Conservation (phyloP, 2,797 vertebrate genomes). For the Mus minutoides region DNA sequence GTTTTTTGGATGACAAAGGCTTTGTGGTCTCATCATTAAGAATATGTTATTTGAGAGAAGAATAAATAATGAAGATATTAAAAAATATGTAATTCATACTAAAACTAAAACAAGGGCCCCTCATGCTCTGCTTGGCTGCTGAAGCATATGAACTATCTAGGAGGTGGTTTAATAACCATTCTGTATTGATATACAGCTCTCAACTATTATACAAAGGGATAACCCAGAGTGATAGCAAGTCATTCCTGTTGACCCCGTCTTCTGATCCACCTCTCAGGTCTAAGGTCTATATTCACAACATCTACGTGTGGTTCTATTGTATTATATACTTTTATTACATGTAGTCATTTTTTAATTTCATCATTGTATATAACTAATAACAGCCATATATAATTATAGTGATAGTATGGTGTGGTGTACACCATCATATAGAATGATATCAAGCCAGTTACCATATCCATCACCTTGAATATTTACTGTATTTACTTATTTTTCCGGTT, state of each 20-base stretch:
- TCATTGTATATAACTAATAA: not conserved
- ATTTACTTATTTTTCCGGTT: not conserved
- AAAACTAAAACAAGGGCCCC: not conserved
- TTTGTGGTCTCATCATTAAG: not conserved
- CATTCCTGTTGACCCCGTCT: not conserved
- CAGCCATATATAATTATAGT: not conserved
- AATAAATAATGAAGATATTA: conserved; percentile 4
- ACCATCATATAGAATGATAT: not conserved
- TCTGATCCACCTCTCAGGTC: not conserved
- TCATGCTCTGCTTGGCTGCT: not conserved
- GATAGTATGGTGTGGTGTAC: not conserved
- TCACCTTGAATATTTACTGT: not conserved
- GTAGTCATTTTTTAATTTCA: not conserved
- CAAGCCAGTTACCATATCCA: not conserved
- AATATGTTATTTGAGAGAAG: not conserved
- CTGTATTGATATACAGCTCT: not conserved
- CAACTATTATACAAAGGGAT: not conserved
- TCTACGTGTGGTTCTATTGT: not conserved
- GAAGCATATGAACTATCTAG: not conserved
- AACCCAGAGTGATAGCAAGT: not conserved
- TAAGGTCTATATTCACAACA: not conserved
- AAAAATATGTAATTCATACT: not conserved
- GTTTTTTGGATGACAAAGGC: not conserved
- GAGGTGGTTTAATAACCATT: not conserved
- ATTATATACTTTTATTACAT: not conserved